Evolutionary conservation across 2,888 invertebrate species (phyloP), one percentile per base, ranked within the genome.

Genomic region (Stenotaenia linearis): DNA sequence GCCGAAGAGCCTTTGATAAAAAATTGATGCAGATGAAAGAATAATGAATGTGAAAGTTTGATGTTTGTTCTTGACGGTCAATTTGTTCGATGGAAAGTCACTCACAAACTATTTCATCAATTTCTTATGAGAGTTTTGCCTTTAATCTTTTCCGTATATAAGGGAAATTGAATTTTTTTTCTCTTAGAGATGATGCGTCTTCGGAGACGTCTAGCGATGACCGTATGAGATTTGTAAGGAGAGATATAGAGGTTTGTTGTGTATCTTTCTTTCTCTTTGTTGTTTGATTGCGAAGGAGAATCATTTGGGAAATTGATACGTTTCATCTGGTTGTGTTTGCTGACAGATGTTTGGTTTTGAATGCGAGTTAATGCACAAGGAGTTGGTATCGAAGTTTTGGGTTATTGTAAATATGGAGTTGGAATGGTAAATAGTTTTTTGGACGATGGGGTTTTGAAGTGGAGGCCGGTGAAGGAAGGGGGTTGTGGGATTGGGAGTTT

Each of bases 11-110:
- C 61, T 61, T 61, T 61, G 61, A 61, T 61, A 15, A 61, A 61
- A 61, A 12, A 61, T 61, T 28, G 25, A 61, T 61, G 61, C 61
- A 61, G 25, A 61, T 61, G 25, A 61, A 61, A 61, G 61, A 61
- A 61, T 61, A 61, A 61, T 61, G 61, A 61, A 61, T 23, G 9
- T 61, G 61, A 61, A 61, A 61, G 61, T 61, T 61, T 61, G 61
- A 61, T 61, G 61, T 61, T 61, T 61, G 61, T 61, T 61, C 61
- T 61, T 61, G 61, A 61, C 61, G 61, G 61, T 61, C 61, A 61
- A 61, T 61, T 61, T 61, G 61, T 61, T 61, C 61, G 61, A 61
- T 61, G 61, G 61, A 61, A 61, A 61, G 61, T 61, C 61, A 61
- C 61, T 61, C 61, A 61, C 12, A 18, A n/a, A 61, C 25, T 12